A percentile compares a stretch with the other conserved stretches of the same genome.
Evolutionary conservation across 2,113 vertebrate species (phyloP).

Genomic region (Pelmatolapia mariae): DNA sequence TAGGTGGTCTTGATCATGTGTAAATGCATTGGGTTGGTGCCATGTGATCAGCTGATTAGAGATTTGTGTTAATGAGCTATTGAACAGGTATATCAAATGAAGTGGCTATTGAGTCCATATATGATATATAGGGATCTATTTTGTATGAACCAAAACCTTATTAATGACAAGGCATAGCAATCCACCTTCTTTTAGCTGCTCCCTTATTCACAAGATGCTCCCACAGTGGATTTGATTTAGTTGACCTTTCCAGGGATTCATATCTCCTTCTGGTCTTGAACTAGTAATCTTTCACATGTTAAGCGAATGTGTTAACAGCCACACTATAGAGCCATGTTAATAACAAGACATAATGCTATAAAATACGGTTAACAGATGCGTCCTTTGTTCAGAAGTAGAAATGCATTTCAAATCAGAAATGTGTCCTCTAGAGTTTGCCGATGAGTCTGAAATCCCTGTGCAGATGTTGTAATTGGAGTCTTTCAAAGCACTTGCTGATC

Average conservation of each 20-base stretch:
- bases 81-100: neutral
- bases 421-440: conserved; percentile 2
- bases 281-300: neutral
- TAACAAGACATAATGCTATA: neutral
- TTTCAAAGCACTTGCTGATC: conserved; percentile 64
- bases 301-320: neutral
- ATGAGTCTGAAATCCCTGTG: conserved; percentile 60
- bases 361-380: neutral
- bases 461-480: conserved; percentile 65
- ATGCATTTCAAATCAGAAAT: neutral
- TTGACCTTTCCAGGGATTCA: neutral
- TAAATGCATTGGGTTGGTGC: neutral
- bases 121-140: neutral
- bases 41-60: neutral
- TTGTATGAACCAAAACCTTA: neutral
- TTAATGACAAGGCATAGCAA: neutral
- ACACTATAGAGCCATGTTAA: neutral
- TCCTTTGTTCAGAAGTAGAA: neutral
- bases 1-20: neutral
- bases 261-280: neutral
- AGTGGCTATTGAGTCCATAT: neutral
- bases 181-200: neutral
- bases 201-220: neutral
- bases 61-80: neutral
- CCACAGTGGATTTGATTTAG: neutral